Evolutionary conservation across 92 coral and sea anemone species (phyloP).

Genomic region (Zoanthus sociatus): DNA sequence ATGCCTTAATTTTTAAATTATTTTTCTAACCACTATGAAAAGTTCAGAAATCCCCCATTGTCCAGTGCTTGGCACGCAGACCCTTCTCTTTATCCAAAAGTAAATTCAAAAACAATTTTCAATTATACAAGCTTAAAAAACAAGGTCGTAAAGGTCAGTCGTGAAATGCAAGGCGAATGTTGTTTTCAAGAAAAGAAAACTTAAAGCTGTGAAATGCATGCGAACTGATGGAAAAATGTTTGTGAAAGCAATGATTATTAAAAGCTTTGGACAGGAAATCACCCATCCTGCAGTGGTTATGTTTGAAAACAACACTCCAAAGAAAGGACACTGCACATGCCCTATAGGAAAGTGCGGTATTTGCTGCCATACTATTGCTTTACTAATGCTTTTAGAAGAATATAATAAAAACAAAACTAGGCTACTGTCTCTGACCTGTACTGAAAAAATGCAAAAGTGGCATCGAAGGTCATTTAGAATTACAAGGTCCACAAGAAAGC

Average conservation of each 20-base stretch:
- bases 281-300: neutral
- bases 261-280: no score
- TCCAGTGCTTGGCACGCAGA: no score
- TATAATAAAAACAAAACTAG: constrained; percentile 40
- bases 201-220: no score
- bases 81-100: no score
- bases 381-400: constrained; percentile 40
- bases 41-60: no score
- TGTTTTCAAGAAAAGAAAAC: neutral
- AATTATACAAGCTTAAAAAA: no score
- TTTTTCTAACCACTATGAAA: no score
- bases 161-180: constrained; percentile 32
- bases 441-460: neutral
- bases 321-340: constrained; percentile 53
- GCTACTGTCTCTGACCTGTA: constrained; percentile 7
- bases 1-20: no score
- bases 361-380: constrained; percentile 36
- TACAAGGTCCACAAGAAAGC: constrained; percentile 45
- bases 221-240: no score
- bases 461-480: constrained; percentile 29
- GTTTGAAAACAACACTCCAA: constrained; percentile 38
- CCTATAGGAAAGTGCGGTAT: constrained; percentile 55
- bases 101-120: no score
- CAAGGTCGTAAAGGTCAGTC: constrained; percentile 21
- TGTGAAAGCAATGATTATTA: no score